A percentile compares a stretch with the other conserved stretches of the same genome.
phyloP scores from a whole-genome alignment of 92 coral and sea anemone genomes.

The Epizoanthus fatuus region DNA sequence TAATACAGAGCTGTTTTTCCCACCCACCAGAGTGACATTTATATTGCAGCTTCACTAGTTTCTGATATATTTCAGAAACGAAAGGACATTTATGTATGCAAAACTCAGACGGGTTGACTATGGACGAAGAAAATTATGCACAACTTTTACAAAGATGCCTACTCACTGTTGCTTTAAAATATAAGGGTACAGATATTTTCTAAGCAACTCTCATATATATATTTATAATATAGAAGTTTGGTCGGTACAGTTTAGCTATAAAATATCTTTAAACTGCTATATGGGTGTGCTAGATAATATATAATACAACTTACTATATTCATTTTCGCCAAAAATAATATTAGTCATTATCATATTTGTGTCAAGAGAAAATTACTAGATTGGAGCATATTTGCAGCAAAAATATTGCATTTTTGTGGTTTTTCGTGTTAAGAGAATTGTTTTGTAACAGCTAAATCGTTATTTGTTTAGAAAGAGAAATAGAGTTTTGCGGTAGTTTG shows the following conservation, averaged over 20 bases:
- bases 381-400: neutral
- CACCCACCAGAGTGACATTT: too few species aligned
- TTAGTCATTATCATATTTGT: neutral
- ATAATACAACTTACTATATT: neutral
- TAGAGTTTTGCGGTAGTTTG: slow-evolving; percentile 10
- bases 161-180: too few species aligned
- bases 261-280: slow-evolving; percentile 14
- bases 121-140: too few species aligned
- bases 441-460: neutral
- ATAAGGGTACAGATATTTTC: too few species aligned
- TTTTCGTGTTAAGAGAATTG: neutral
- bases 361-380: neutral
- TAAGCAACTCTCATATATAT: too few species aligned
- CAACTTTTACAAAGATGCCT: too few species aligned
- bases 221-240: neutral
- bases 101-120: too few species aligned
- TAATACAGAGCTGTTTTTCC: neutral
- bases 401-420: neutral
- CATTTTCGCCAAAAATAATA: slow-evolving; percentile 3
- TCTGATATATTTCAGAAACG: too few species aligned
- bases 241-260: neutral
- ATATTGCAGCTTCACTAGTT: too few species aligned
- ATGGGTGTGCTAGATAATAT: neutral
- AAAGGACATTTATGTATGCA: too few species aligned
- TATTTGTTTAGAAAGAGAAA: slow-evolving; percentile 24